Evolutionary conservation across 1,140 invertebrate species (phyloP).

Genomic region (Stenopsyche tienmushanensis): DNA sequence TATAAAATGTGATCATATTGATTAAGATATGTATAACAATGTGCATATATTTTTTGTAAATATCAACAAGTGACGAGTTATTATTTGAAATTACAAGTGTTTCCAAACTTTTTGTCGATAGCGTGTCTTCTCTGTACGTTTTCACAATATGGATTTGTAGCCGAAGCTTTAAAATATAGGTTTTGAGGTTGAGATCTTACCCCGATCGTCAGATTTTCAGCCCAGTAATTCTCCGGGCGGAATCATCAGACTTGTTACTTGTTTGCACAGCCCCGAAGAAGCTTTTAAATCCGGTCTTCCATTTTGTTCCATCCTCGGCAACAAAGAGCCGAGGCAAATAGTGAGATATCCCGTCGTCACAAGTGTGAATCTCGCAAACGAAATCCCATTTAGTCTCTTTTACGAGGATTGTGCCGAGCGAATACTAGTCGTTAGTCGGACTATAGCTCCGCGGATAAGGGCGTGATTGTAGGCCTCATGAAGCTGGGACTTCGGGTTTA

Average conservation of each 20-base stretch:
- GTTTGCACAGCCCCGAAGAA: not conserved
- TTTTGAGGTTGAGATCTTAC: not conserved
- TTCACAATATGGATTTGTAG: not conserved
- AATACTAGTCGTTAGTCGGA: too few species aligned
- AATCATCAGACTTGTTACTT: not conserved
- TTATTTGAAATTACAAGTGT: too few species aligned
- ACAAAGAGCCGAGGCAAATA: slow-evolving; percentile 23
- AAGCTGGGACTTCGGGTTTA: too few species aligned
- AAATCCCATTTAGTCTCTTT: not conserved
- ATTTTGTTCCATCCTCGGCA: not conserved
- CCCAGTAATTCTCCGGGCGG: slow-evolving; percentile 11
- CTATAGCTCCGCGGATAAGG: too few species aligned
- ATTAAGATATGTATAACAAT: too few species aligned
- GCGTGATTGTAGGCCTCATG: too few species aligned
- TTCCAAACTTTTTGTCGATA: too few species aligned
- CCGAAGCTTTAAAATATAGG: not conserved
- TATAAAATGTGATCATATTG: too few species aligned
- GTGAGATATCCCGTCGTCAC: not conserved
- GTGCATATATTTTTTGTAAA: too few species aligned
- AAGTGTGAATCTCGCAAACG: not conserved
- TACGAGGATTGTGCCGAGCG: too few species aligned
- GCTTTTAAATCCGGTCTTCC: not conserved
- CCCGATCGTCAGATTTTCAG: not conserved
- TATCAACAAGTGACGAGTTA: too few species aligned
- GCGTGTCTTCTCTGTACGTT: too few species aligned